A percentile compares a stretch with the other conserved stretches of the same genome.
phyloP scores from a whole-genome alignment of 2,888 invertebrate genomes.

The Drosophila anomalata region DNA sequence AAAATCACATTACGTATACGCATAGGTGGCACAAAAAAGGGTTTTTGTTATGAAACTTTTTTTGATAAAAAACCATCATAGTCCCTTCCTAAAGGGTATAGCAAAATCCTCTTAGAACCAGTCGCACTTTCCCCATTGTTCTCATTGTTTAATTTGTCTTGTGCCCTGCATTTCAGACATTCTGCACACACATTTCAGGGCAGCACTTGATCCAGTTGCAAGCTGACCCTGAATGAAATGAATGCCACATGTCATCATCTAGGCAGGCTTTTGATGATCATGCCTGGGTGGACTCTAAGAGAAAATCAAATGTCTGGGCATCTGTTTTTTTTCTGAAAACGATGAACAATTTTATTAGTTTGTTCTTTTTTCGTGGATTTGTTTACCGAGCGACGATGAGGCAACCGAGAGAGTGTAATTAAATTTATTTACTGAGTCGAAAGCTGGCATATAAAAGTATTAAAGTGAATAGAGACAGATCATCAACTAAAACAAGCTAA shows the following conservation, averaged over 20 bases:
- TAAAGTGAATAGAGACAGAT: constrained; percentile 18
- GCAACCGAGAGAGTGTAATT: constrained; percentile 61
- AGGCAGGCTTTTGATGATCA: constrained; percentile 44
- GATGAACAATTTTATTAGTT: constrained; percentile 33
- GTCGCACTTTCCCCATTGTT: constrained; percentile 6
- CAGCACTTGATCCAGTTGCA: constrained; percentile 62
- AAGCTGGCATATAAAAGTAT: constrained; percentile 11
- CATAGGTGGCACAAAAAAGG: not conserved
- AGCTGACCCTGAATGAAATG: constrained; percentile 58
- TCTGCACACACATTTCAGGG: constrained; percentile 32
- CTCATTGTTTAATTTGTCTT: constrained; percentile 27
- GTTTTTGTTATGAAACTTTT: no score
- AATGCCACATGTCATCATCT: constrained; percentile 63
- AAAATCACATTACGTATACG: constrained; percentile 2
- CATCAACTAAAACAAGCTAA: constrained; percentile 47
- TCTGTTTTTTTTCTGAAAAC: constrained; percentile 50
- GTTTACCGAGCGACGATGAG: constrained; percentile 42
- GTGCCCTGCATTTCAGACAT: constrained; percentile 33
- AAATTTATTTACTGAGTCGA: constrained; percentile 68
- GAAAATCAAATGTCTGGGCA: constrained; percentile 50
- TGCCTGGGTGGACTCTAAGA: constrained; percentile 9
- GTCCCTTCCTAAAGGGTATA: constrained; percentile 10
- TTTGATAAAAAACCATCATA: not conserved
- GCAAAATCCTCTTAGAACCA: not conserved
- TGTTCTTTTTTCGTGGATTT: constrained; percentile 35